Percentiles rank a stretch among this genome's conserved stretches.
phyloP scores from a whole-genome alignment of 2,113 vertebrate genomes.

The Pontoporia blainvillei region DNA sequence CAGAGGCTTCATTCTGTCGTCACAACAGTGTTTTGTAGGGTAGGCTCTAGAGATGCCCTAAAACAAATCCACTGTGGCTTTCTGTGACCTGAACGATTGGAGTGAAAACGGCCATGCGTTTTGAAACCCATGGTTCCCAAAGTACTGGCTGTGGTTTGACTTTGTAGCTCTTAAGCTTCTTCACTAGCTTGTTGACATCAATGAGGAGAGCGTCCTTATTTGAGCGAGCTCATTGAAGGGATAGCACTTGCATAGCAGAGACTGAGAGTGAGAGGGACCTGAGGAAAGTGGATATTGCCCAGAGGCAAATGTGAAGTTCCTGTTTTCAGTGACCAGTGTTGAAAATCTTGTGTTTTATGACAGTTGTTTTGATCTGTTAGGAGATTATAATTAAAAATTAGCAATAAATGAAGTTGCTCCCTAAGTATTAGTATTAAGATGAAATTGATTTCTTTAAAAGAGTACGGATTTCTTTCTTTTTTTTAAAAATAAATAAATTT shows the following conservation, averaged over 20 bases:
- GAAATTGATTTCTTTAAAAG: background rate
- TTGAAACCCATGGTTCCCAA: background rate
- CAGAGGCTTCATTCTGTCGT: background rate
- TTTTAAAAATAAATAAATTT: too few species aligned
- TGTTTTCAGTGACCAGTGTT: background rate
- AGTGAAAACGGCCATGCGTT: background rate
- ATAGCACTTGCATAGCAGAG: background rate
- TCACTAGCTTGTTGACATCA: background rate
- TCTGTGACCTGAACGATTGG: background rate
- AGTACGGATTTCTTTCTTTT: background rate
- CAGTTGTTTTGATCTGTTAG: background rate
- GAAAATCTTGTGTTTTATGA: background rate
- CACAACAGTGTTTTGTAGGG: background rate
- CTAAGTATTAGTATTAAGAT: background rate
- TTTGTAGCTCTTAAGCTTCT: background rate
- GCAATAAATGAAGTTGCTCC: background rate
- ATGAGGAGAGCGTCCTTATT: background rate
- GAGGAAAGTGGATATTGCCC: background rate
- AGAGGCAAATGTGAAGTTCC: background rate
- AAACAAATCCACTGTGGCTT: background rate
- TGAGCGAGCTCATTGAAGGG: background rate
- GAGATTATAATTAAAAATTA: background rate
- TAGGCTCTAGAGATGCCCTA: background rate
- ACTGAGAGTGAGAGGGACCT: background rate
- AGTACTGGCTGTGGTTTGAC: background rate